A percentile compares a stretch with the other conserved stretches of the same genome.
phyloP scores from a whole-genome alignment of 2,113 vertebrate species.

The Melanocharis versteri region DNA sequence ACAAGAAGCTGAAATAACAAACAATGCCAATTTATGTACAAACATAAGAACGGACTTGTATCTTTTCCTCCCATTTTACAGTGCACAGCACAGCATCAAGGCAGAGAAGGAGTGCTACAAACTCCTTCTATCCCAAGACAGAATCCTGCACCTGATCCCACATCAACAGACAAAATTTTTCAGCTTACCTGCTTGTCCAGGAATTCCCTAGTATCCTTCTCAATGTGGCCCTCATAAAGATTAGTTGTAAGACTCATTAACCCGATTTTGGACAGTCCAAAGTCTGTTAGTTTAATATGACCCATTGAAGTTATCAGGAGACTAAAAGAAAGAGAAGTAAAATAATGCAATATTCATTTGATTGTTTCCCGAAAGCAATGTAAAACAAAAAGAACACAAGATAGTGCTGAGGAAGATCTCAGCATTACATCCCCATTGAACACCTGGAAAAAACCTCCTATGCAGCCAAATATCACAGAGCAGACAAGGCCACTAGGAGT shows the following conservation, averaged over 20 bases:
- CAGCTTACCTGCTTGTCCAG: conserved; percentile 90
- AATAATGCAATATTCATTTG: not conserved
- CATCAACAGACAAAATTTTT: not conserved
- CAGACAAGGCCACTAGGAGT: not conserved
- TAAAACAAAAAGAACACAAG: not conserved
- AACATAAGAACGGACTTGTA: not conserved
- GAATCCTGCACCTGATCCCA: not conserved
- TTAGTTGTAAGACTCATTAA: conserved; percentile 98
- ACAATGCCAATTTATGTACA: not conserved
- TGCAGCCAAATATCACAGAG: not conserved
- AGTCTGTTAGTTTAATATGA: conserved; percentile 97
- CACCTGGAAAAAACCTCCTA: not conserved
- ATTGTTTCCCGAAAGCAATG: not conserved
- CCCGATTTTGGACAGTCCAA: conserved; percentile 96
- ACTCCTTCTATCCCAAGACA: not conserved
- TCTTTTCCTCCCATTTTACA: not conserved
- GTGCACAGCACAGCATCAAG: rapidly evolving
- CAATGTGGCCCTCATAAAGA: conserved; percentile 95
- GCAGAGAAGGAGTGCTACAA: not conserved
- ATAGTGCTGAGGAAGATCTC: not conserved
- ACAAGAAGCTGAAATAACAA: not conserved
- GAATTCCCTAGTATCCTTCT: conserved; percentile 96
- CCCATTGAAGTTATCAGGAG: conserved; percentile 98
- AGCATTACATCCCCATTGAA: not conserved
- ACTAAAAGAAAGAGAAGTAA: conserved; percentile 66